Conservation (phyloP, 2,113 vertebrate genomes). For the Parotia lawesii region DNA sequence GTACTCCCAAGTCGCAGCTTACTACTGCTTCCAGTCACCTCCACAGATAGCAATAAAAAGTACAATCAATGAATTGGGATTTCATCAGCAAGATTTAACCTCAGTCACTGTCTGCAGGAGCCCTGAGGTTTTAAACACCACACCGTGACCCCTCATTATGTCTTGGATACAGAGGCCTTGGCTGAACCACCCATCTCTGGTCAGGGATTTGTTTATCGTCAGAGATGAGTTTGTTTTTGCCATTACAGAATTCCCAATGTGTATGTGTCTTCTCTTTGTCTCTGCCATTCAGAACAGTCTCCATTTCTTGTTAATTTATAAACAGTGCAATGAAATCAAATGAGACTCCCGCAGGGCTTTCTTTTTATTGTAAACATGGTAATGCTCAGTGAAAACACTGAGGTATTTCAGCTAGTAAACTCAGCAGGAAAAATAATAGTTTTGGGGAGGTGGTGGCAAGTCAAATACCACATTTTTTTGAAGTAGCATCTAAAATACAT, state of each 20-base stretch:
- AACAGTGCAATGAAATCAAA: background rate
- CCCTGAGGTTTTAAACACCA: background rate
- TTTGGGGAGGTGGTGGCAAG: background rate
- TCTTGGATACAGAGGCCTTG: background rate
- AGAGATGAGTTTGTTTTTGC: background rate
- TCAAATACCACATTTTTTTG: background rate
- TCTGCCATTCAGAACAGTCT: slow-evolving; percentile 5
- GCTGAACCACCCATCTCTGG: background rate
- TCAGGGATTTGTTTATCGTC: background rate
- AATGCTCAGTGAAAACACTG: background rate
- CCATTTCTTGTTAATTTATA: slow-evolving; percentile 30
- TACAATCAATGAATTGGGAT: slow-evolving; percentile 13
- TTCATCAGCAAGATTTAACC: slow-evolving; percentile 30
- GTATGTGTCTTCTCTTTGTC: background rate
- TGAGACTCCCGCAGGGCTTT: slow-evolving; percentile 6
- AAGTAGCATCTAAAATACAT: background rate
- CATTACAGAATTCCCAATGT: background rate
- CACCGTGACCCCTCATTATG: accelerated
- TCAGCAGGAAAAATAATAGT: background rate
- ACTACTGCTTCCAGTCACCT: background rate
- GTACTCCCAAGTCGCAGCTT: background rate
- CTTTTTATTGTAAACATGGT: background rate
- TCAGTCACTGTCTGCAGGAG: background rate
- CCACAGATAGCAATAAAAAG: background rate
- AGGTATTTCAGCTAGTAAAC: slow-evolving; percentile 22